A percentile compares a stretch with the other conserved stretches of the same genome.
phyloP scores from a whole-genome alignment of 2,888 invertebrate species.

The Phalangium opilio region DNA sequence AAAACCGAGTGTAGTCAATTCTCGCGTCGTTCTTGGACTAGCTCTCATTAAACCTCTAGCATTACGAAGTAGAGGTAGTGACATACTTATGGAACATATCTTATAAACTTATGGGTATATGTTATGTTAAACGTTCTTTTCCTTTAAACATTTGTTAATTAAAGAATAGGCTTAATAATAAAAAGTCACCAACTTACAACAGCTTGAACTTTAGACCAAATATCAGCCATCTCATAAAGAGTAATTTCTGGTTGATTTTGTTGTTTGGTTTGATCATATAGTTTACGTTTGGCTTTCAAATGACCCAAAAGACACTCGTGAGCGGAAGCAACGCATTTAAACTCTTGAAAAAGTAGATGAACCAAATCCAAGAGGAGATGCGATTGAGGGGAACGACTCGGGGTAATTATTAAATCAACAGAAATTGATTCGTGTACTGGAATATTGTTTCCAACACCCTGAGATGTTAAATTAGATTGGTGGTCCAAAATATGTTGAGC shows the following conservation, averaged over 20 bases:
- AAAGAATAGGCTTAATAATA: too few species aligned
- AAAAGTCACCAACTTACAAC: conserved; percentile 49
- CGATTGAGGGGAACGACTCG: conserved; percentile 22
- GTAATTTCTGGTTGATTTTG: conserved; percentile 21
- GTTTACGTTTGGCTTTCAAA: conserved; percentile 17
- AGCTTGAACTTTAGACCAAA: conserved; percentile 77
- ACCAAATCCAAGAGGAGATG: conserved; percentile 41
- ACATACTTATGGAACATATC: too few species aligned
- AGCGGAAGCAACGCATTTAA: conserved; percentile 61
- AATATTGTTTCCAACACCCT: neutral
- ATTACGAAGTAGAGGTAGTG: too few species aligned
- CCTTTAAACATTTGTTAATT: too few species aligned
- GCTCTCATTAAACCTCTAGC: too few species aligned
- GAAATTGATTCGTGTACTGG: neutral
- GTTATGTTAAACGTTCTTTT: too few species aligned
- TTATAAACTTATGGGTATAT: too few species aligned
- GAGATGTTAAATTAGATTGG: conserved; percentile 18
- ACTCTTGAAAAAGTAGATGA: conserved; percentile 61
- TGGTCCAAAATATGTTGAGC: conserved; percentile 57
- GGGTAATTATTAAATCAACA: neutral
- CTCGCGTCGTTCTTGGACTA: too few species aligned
- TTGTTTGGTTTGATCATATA: neutral
- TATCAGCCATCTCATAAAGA: conserved; percentile 56
- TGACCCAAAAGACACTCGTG: conserved; percentile 47
- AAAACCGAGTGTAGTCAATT: too few species aligned